Conservation (phyloP, 2,888 invertebrate species). For the Panorpa germanica region DNA sequence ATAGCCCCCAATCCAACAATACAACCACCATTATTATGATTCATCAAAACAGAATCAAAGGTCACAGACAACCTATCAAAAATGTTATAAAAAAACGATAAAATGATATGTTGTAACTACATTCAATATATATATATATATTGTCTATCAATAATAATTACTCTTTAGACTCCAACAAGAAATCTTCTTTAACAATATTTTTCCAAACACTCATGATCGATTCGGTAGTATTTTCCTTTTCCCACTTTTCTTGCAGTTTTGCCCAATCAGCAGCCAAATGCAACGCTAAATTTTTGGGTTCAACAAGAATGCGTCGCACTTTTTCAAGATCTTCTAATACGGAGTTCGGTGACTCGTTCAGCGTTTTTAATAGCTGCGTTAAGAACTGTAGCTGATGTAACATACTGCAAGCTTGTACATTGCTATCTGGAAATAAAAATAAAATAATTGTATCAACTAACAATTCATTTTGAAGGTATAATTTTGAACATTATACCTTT, state of each 20-base stretch:
- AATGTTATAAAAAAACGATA: conserved; percentile 2
- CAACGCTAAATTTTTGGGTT: conserved; percentile 39
- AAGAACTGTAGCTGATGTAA: conserved; percentile 62
- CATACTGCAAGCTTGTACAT: conserved; percentile 48
- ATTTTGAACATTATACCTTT: conserved; percentile 30
- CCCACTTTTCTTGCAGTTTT: conserved; percentile 15
- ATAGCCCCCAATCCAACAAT: conserved; percentile 65
- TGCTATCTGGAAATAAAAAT: conserved; percentile 35
- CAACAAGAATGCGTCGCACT: conserved; percentile 36
- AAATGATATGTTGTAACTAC: neutral
- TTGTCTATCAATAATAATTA: conserved; percentile 11
- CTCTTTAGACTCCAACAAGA: conserved; percentile 15
- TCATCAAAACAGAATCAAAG: conserved; percentile 26
- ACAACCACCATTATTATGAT: conserved; percentile 30
- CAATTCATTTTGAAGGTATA: conserved; percentile 1
- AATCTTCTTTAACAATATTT: conserved; percentile 8
- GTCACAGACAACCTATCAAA: conserved; percentile 21
- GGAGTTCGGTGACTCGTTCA: conserved; percentile 30
- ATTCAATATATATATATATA: neutral
- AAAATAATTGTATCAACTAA: conserved; percentile 10
- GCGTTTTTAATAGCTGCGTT: conserved; percentile 37
- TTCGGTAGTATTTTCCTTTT: conserved; percentile 14
- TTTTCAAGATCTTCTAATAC: conserved; percentile 32
- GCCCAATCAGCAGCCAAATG: conserved; percentile 52
- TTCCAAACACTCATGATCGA: conserved; percentile 11